These are phyloP conservation scores for Limnothrissa miodon DNA, from an alignment of 2,113 vertebrate species.

Conservation along the genomic window DNA sequence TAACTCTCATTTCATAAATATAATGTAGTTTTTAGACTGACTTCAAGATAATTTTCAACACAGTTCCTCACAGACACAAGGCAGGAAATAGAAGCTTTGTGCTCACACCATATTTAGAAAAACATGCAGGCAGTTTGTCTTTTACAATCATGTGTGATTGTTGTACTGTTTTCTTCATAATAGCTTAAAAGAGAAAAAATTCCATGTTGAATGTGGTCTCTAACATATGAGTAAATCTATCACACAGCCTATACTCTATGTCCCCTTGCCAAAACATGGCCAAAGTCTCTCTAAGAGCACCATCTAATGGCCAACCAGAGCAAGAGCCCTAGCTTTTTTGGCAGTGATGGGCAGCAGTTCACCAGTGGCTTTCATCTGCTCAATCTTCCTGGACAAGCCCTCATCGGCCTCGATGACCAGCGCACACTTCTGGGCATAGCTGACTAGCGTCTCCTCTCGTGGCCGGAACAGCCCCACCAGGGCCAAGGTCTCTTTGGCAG, in stretches of 20 bases:
- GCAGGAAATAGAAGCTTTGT: neutral
- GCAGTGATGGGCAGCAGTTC: conserved; percentile 68
- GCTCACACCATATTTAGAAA: neutral
- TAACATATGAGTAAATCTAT: too few species aligned
- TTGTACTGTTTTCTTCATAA: neutral
- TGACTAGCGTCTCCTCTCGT: conserved; percentile 68
- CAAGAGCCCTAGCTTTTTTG: conserved; percentile 47
- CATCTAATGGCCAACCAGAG: conserved; percentile 29
- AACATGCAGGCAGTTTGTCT: neutral
- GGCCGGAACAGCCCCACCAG: conserved; percentile 64
- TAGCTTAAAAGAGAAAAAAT: neutral
- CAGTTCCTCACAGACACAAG: neutral
- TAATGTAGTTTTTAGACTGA: neutral
- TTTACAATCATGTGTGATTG: neutral
- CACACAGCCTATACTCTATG: neutral
- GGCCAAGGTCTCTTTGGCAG: conserved; percentile 58
- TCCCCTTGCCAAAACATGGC: neutral
- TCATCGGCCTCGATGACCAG: conserved; percentile 62
- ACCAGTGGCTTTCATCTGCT: conserved; percentile 66
- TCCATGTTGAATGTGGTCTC: neutral
- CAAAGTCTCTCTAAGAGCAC: neutral
- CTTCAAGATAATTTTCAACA: neutral
- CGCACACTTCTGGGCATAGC: conserved; percentile 65
- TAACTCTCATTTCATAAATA: neutral
- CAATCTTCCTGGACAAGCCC: conserved; percentile 60